Base-by-base conservation (phyloP, 2,888 invertebrate species). In the Nomada ruficornis region DNA sequence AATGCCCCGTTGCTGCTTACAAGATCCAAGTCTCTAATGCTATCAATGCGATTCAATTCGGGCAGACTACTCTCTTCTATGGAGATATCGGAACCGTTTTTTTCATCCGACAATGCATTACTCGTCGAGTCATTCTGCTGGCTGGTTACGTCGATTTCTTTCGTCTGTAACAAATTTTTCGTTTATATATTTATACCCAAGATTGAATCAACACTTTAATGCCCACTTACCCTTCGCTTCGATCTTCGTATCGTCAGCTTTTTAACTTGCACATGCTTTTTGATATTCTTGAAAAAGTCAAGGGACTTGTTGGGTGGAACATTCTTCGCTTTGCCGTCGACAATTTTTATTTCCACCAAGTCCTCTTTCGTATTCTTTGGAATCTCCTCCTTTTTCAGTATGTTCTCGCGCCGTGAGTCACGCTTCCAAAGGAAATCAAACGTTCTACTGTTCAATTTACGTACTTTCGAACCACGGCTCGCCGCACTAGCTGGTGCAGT, bases 281-380 rank as follows among this genome's bases (percentile, higher is more conserved):
- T 91, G 20, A 92, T 86, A 50, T 86, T 90, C 59, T 82, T 87
- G 10, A 92, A 89, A 57, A 92, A 90, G 20, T 88, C 86, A 54
- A 78, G 85, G 1, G 83, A 76, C 23, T 82, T 87, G 7, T 57
- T 85, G 10, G 77, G 65, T 2, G 81, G 75, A 11, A 73, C 29
- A 74, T 82, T 84, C 23, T 83, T 86, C 18, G 77, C 52, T 59
- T 82, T 84, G 13, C 68, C 72, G 9, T 82, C 82, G 13, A 76
- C 57, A n/a, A 64, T 60, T 29, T 76, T 80, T 50, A 65, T 54
- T 44, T 87, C 79, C 26, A 63, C 23, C 26, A 60, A 9, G 2
- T 85, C 83, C 0, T 77, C 80, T 4, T 47, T 73, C 54, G 5
- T 36, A 23, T 73, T 75, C n/a, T 72, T 65, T 1, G 47, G 69